Conservation (phyloP, 2,113 vertebrate genomes). For the Anoplopoma fimbria region DNA sequence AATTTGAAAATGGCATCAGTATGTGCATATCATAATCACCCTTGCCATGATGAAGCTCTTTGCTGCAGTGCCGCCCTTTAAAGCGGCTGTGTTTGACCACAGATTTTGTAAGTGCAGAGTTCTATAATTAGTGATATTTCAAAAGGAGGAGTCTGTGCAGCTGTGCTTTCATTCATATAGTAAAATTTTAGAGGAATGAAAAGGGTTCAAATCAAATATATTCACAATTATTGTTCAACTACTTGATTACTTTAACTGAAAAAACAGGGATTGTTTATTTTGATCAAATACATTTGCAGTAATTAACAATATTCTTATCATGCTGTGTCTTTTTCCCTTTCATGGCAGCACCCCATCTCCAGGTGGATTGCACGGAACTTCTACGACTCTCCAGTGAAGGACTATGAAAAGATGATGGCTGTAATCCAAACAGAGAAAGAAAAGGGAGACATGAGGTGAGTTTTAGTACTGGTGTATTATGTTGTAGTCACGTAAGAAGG, state of each 20-base stretch:
- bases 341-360: slow-evolving; percentile 93
- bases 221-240: not conserved
- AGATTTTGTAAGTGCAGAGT: not conserved
- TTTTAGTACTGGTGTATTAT: not conserved
- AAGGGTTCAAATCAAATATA: not conserved
- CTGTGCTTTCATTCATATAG: not conserved
- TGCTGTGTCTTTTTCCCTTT: not conserved
- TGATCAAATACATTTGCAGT: not conserved
- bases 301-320: not conserved
- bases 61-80: not conserved
- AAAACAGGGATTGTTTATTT: not conserved
- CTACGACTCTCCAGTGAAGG: slow-evolving; percentile 88
- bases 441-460: slow-evolving; percentile 89
- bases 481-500: not conserved
- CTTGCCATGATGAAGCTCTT: not conserved
- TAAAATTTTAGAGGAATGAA: not conserved
- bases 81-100: not conserved
- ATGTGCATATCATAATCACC: not conserved
- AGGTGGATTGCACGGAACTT: slow-evolving; percentile 89
- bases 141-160: no score
- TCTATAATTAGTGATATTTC: not conserved
- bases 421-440: slow-evolving; percentile 85
- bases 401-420: slow-evolving; percentile 93
- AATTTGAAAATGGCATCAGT: not conserved
- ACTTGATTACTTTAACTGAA: not conserved